Base-by-base conservation (phyloP, 92 coral and sea anemone genomes). In the Plumapathes pennacea region DNA sequence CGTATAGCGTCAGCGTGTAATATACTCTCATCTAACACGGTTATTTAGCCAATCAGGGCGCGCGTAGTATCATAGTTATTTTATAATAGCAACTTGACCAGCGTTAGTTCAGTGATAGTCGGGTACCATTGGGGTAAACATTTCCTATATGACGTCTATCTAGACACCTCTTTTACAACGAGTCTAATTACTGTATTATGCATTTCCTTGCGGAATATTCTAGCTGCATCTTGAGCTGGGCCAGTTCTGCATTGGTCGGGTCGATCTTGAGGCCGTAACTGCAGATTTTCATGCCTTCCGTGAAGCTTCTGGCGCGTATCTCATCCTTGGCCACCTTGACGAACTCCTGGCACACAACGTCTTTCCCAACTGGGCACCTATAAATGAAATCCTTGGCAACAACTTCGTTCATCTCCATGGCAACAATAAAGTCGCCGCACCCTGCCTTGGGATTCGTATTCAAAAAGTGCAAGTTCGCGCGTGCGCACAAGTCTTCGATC, bases 401-500 rank as follows among this genome's bases (percentile, higher is more conserved):
- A 21, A 57, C 67, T 38, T 82, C 94, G 43, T 90, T 83, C 59
- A 75, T 82, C 18, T 90, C 90, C 62, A 86, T 70, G 19, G 90
- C 88, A 22, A 31, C 38, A 52, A 86, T 53, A 51, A 86, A 74
- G 68, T 90, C 97, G 24, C 55, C 63, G 51, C 95, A 82, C 18
- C 95, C 97, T 7, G 68, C 52, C 13, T 64, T 69, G 21, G 68
- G 54, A 45, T 86, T 81, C 17, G 74, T 87, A 49, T 72, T 78
- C 65, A 86, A 79, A 46, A 87, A 49, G 58, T 87, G 75, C 38
- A 80, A 74, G 28, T 78, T 76, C 0, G 90, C 97, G 32, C 96
- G 97, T 37, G 96, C 83, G 69, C 89, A 79, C 54, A 67, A 78
- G 41, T 90, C 96, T 10, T 82, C 75, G 2, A 83, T 77, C 6